A percentile compares a stretch with the other conserved stretches of the same genome.
Conservation (phyloP, 2,888 invertebrate species). For the Fragum whitleyi region DNA sequence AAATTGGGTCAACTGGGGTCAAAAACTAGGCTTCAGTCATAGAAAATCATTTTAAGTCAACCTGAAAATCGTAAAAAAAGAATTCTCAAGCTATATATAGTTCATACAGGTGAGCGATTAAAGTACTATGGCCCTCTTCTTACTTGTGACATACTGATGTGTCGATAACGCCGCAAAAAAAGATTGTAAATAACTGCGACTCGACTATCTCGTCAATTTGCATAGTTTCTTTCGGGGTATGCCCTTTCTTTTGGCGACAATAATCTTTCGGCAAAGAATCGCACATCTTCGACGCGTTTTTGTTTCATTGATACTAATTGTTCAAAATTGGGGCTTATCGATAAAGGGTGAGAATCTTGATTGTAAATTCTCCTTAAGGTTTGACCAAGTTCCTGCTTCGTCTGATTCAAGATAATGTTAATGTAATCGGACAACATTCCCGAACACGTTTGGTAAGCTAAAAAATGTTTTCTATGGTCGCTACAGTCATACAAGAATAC, state of each 20-base stretch:
- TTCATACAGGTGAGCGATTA: too few relatives aligned
- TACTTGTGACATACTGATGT: slow-evolving; percentile 18
- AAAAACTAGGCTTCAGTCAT: too few relatives aligned
- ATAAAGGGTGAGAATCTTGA: slow-evolving; percentile 13
- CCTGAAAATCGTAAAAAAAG: too few relatives aligned
- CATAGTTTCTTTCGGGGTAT: slow-evolving; percentile 12
- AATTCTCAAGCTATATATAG: too few relatives aligned
- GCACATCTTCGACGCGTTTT: slow-evolving; percentile 4
- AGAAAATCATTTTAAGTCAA: too few relatives aligned
- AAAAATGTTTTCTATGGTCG: background rate
- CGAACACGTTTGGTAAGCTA: background rate
- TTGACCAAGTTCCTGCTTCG: background rate
- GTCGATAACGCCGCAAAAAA: slow-evolving; percentile 14
- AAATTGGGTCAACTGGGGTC: too few relatives aligned
- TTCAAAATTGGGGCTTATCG: slow-evolving; percentile 6
- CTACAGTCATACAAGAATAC: background rate
- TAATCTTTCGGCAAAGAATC: slow-evolving; percentile 12
- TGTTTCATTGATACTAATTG: slow-evolving; percentile 9
- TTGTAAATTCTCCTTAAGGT: slow-evolving; percentile 5
- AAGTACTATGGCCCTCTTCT: too few relatives aligned
- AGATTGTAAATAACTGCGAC: slow-evolving; percentile 24
- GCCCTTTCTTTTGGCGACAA: slow-evolving; percentile 8
- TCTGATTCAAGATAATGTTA: background rate
- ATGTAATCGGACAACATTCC: slow-evolving; percentile 12
- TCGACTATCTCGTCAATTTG: slow-evolving; percentile 21